These are phyloP conservation scores for Chironomus riparius DNA, from an alignment of 2,888 invertebrate species.

Conservation along the genomic window DNA sequence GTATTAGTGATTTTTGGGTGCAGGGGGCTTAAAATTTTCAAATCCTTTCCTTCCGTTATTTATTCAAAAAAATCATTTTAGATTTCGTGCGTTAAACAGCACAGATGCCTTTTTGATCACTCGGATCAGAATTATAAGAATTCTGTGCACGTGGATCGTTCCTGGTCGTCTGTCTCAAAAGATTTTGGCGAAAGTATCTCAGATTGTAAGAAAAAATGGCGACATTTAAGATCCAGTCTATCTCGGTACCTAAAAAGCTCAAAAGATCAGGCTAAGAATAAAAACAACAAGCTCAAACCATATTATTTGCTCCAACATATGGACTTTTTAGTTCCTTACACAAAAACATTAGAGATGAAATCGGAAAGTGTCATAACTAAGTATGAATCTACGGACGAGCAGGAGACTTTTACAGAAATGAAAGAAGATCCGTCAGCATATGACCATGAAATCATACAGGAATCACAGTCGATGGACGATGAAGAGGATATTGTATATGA, in stretches of 20 bases:
- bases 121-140: constrained; percentile 24
- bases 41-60: too few species aligned
- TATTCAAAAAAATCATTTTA: too few species aligned
- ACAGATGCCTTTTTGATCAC: constrained; percentile 6
- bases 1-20: too few species aligned
- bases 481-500: constrained; percentile 18
- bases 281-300: constrained; percentile 31
- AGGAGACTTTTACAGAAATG: neutral
- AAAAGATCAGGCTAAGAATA: constrained; percentile 11
- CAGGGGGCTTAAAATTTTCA: too few species aligned
- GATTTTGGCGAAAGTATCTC: constrained; percentile 10
- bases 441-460: constrained; percentile 21
- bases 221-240: constrained; percentile 1
- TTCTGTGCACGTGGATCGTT: constrained; percentile 4
- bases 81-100: constrained; percentile 17
- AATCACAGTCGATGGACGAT: constrained; percentile 9
- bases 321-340: constrained; percentile 41
- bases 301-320: constrained; percentile 43
- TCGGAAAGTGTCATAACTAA: neutral
- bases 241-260: constrained; percentile 1
- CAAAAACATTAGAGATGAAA: constrained; percentile 14
- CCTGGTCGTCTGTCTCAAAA: constrained; percentile 5
- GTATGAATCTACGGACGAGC: neutral
- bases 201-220: constrained; percentile 26
- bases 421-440: constrained; percentile 2